Conservation (phyloP, 2,113 vertebrate genomes). For the Anser brachyrhynchus region DNA sequence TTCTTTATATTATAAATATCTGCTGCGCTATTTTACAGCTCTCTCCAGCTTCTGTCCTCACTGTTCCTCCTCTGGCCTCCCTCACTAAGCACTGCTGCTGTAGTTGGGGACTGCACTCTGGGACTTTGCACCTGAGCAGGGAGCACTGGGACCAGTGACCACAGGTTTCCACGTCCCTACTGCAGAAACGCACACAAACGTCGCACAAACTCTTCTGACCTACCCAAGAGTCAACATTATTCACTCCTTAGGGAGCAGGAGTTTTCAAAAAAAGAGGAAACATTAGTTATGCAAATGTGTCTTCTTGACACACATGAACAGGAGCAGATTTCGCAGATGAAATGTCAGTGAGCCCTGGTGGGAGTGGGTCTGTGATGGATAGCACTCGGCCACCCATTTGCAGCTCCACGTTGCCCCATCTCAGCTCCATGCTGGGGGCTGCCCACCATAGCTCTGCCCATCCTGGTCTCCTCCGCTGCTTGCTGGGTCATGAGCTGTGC, state of each 20-base stretch:
- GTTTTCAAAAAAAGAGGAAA: background rate
- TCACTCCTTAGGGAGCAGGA: background rate
- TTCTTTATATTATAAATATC: background rate
- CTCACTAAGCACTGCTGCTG: background rate
- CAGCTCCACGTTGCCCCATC: accelerated
- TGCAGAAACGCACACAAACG: background rate
- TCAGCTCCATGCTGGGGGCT: too few relatives aligned
- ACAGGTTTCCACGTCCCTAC: background rate
- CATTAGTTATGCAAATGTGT: background rate
- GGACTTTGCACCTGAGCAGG: background rate
- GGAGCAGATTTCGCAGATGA: background rate
- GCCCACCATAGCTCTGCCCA: accelerated
- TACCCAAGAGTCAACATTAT: background rate
- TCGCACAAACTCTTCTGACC: background rate
- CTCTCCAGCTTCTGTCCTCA: background rate
- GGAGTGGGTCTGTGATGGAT: accelerated
- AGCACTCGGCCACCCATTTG: background rate
- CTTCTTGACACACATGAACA: accelerated
- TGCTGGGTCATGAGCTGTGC: background rate
- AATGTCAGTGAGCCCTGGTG: too few relatives aligned
- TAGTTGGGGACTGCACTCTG: background rate
- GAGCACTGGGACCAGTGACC: background rate
- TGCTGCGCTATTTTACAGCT: background rate
- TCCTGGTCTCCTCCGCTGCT: accelerated
- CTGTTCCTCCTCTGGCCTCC: background rate